Evolutionary conservation across 53 echinoderm and acorn worm species (phyloP), one percentile per base, ranked within the genome.

Genomic region (Glandiceps talaboti): DNA sequence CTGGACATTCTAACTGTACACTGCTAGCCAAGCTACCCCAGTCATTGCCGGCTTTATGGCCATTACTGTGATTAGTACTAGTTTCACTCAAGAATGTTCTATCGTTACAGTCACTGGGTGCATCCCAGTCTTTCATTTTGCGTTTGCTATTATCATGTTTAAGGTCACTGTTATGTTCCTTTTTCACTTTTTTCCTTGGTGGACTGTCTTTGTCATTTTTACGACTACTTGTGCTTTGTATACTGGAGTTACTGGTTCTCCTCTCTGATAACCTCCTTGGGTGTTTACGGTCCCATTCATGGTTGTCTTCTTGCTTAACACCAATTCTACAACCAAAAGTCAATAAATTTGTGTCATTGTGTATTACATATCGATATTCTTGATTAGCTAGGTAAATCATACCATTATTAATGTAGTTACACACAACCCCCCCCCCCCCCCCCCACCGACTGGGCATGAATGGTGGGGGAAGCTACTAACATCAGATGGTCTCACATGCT

Each of bases 211-310:
- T 81, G 82, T 86, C 86, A 45, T 82, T 86, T 77, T 82, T 82
- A 74, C 82, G 82, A 86, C 86, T 86, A 29, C 86, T 82, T 74
- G 78, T 86, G 75, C 88, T 88, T 32, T 88, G 88, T 74, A 76
- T 79, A 26, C 82, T 82, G 78, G 84, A 88, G 31, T 83, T 77
- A 29, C 88, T 88, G 33, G 84, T 88, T 77, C 76, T 77, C 74
- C 88, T 88, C 64, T 45, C 64, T 12, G 64, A 45, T 45, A 45
- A 45, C 64, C 64, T 45, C 64, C 64, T 45, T 45, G 64, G 64
- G 64, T 45, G 64, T 45, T 45, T 45, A 20, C 64, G 64, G 20
- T 45, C 64, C 64, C 64, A 45, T 20, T 45, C 64, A 45, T 45
- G 64, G 20, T 20, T 45, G 64, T 45, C 64, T 20, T 45, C 64